Conservation (phyloP, 2,888 invertebrate species). For the Therioaphis trifolii region DNA sequence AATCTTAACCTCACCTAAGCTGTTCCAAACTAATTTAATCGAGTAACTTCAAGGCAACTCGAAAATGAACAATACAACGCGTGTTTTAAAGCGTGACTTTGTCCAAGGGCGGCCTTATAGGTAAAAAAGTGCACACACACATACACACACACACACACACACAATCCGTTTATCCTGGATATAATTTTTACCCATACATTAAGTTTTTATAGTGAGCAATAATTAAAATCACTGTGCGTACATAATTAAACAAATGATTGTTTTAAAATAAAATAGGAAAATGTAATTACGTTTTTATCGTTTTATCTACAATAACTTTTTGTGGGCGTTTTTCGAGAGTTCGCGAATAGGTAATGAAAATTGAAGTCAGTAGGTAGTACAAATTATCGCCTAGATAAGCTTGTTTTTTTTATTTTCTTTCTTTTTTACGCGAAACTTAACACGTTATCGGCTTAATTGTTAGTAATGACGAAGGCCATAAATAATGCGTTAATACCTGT, state of each 20-base stretch:
- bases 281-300: conserved; percentile 21
- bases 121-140: conserved; percentile 3
- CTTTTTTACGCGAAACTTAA: not conserved
- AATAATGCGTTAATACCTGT: conserved; percentile 6
- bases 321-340: conserved; percentile 36
- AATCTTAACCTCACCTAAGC: conserved; percentile 26
- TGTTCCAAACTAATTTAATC: conserved; percentile 34
- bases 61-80: conserved; percentile 47
- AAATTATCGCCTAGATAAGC: not conserved
- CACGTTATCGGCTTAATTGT: not conserved
- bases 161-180: not conserved
- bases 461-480: conserved; percentile 38
- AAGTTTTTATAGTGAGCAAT: conserved; percentile 10
- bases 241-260: not conserved
- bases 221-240: conserved; percentile 17
- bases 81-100: conserved; percentile 54
- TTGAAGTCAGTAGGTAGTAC: not conserved
- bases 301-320: conserved; percentile 11
- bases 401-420: not conserved
- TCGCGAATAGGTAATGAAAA: not conserved
- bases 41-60: conserved; percentile 29
- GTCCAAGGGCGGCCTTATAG: conserved; percentile 55
- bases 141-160: not conserved
- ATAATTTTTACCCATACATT: conserved; percentile 11
- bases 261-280: conserved; percentile 1